Evolutionary conservation across 2,113 vertebrate species (phyloP).

Genomic region (Aegithalos caudatus): DNA sequence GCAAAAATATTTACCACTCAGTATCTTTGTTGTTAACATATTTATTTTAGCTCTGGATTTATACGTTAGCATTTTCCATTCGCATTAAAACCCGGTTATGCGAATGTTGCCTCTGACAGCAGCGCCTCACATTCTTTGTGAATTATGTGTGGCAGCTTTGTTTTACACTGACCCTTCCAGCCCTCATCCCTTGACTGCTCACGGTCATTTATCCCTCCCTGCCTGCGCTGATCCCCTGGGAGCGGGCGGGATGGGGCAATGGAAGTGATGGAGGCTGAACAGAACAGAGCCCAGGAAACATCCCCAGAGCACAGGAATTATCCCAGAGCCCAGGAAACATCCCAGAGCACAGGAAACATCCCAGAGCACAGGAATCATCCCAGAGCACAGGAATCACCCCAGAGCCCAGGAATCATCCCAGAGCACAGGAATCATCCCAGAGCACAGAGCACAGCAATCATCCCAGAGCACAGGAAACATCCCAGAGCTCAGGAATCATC

Average conservation of each 20-base stretch:
- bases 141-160: background rate
- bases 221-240: background rate
- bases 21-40: background rate
- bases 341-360: too few species aligned
- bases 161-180: constrained; percentile 9
- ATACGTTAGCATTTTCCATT: constrained; percentile 3
- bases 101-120: background rate
- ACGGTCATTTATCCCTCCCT: background rate
- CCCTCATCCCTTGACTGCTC: background rate
- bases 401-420: too few species aligned
- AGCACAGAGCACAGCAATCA: too few species aligned
- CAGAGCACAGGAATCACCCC: too few species aligned
- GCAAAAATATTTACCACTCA: constrained; percentile 18
- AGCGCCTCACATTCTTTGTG: background rate
- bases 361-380: too few species aligned
- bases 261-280: too few species aligned
- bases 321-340: too few species aligned
- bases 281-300: too few species aligned
- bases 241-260: background rate
- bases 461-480: too few species aligned
- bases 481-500: too few species aligned
- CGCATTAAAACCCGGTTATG: background rate
- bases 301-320: too few species aligned
- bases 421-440: too few species aligned
- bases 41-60: background rate